Conservation (phyloP, 2,797 vertebrate genomes). For the Orientallactaga sibirica region DNA sequence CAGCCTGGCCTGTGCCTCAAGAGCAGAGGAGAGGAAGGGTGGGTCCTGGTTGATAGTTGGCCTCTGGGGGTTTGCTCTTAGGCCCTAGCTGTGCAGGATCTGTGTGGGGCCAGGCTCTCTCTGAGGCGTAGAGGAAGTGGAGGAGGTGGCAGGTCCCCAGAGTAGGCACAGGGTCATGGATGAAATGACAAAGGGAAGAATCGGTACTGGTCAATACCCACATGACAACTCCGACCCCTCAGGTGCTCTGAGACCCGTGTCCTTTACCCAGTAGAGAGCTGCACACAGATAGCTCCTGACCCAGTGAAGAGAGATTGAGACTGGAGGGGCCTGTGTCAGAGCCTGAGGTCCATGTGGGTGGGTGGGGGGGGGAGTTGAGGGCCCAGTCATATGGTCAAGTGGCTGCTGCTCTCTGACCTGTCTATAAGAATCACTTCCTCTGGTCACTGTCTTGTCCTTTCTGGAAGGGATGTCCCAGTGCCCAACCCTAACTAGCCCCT, state of each 20-base stretch:
- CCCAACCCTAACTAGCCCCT: not conserved
- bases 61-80: not conserved
- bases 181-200: not conserved
- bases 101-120: not conserved
- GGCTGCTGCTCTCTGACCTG: not conserved
- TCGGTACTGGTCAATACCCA: not conserved
- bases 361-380: too few species aligned
- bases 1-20: not conserved
- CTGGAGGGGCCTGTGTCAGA: not conserved
- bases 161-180: not conserved
- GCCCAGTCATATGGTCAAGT: too few species aligned
- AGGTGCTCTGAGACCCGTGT: not conserved
- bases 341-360: not conserved
- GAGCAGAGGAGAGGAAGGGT: not conserved
- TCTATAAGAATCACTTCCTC: not conserved
- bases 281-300: not conserved
- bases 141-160: not conserved
- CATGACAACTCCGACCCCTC: fast-evolving
- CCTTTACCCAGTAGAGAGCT: not conserved
- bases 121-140: fast-evolving
- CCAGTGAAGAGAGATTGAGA: not conserved
- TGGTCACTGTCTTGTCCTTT: fast-evolving
- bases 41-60: fast-evolving
- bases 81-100: too few species aligned
- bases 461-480: fast-evolving